Evolutionary conservation across 1,140 invertebrate genomes (phyloP).

Genomic region (Phenacoccus solenopsis): DNA sequence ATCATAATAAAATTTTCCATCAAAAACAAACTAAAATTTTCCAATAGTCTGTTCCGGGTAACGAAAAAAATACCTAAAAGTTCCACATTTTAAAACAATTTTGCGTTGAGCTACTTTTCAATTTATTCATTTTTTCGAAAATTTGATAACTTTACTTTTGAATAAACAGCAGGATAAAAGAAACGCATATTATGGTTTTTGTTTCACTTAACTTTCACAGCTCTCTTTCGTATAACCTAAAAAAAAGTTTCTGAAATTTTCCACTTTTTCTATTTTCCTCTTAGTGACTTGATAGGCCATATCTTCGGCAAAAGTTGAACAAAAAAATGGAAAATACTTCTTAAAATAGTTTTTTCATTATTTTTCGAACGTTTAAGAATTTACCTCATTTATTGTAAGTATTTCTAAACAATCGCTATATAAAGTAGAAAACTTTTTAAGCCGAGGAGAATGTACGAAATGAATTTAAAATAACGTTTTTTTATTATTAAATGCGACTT

Average conservation of each 20-base stretch:
- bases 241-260: no score
- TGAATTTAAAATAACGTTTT: background rate
- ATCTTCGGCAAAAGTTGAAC: background rate
- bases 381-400: background rate
- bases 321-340: background rate
- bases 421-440: background rate
- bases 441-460: background rate
- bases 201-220: background rate
- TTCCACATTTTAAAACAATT: background rate
- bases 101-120: background rate
- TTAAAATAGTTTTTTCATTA: slow-evolving; percentile 4
- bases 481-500: no score
- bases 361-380: background rate
- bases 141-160: background rate
- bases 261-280: no score
- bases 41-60: no score
- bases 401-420: background rate
- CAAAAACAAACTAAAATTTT: no score
- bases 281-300: background rate
- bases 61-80: no score
- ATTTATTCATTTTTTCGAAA: background rate
- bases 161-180: background rate
- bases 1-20: background rate
- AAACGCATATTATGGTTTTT: background rate
- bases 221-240: background rate